These are phyloP conservation scores for Trichacis sp. DNA, from an alignment of 2,888 invertebrate species.

Conservation along the genomic window DNA sequence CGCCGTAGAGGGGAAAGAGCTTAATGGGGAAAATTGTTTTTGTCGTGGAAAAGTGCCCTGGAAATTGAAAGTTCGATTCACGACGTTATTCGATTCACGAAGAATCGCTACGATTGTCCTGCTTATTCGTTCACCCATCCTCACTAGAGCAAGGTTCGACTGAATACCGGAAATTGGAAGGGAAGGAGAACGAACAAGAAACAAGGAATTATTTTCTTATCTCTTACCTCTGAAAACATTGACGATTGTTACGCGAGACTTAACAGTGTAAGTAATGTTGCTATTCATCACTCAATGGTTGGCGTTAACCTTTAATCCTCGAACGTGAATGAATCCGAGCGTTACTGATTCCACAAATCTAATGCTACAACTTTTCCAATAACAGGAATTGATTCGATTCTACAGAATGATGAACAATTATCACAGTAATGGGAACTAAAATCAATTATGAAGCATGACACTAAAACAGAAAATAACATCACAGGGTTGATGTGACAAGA, in stretches of 20 bases:
- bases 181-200: conserved; percentile 21
- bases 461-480: no score
- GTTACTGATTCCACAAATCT: no score
- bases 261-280: background rate
- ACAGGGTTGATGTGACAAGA: no score
- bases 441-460: no score
- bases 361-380: no score
- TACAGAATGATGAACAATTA: no score
- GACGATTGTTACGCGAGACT: background rate
- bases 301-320: no score
- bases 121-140: conserved; percentile 8
- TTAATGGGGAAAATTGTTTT: conserved; percentile 55
- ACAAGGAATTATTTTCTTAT: conserved; percentile 20
- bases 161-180: conserved; percentile 19
- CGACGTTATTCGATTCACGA: conserved; percentile 38
- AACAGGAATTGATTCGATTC: no score
- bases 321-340: no score
- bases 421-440: no score
- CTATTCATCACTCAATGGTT: background rate
- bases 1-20: conserved; percentile 36
- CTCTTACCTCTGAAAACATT: background rate
- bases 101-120: conserved; percentile 35
- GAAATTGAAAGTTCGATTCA: conserved; percentile 51
- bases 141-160: conserved; percentile 11
- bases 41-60: conserved; percentile 41